These are phyloP conservation scores for Pristionchus mayeri DNA, from an alignment of 2,888 invertebrate genomes.

Conservation along the genomic window DNA sequence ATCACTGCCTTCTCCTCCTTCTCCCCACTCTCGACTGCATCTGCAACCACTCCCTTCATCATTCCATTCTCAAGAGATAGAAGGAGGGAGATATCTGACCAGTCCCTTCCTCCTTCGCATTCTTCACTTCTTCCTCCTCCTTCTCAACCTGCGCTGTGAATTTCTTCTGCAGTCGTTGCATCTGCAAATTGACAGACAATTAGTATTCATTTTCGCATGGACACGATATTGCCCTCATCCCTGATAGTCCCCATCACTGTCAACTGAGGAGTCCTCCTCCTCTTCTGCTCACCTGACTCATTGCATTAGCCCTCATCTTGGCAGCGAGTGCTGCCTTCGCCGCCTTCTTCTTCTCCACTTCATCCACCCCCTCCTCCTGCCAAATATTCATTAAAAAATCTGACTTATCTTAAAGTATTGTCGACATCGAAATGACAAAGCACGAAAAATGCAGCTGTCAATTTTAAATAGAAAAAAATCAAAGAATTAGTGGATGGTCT, in stretches of 20 bases:
- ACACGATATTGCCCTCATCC: not conserved
- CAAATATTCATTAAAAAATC: not conserved
- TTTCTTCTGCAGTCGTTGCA: constrained; percentile 61
- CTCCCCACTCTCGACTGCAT: not conserved
- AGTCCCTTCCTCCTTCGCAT: constrained; percentile 46
- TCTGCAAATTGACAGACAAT: constrained; percentile 49
- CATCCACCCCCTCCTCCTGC: constrained; percentile 13
- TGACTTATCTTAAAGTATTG: too few species aligned
- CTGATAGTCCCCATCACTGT: not conserved
- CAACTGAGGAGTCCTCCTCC: not conserved
- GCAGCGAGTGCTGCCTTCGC: constrained; percentile 63
- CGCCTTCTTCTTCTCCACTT: constrained; percentile 46
- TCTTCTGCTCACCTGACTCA: constrained; percentile 56
- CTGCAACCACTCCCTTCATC: too few species aligned
- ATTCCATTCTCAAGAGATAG: too few species aligned
- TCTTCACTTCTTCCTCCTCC: constrained; percentile 30
- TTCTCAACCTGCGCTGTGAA: constrained; percentile 55
- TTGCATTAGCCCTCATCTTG: constrained; percentile 66
- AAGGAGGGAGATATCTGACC: not conserved
- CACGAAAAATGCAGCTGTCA: not conserved
- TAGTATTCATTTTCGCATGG: too few species aligned
- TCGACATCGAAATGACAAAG: not conserved
- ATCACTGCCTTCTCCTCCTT: constrained; percentile 19
- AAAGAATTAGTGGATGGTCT: not conserved
- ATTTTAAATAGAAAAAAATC: not conserved